These are phyloP conservation scores for Onychomys arenicola DNA, from an alignment of 2,797 vertebrate genomes.

Conservation along the genomic window DNA sequence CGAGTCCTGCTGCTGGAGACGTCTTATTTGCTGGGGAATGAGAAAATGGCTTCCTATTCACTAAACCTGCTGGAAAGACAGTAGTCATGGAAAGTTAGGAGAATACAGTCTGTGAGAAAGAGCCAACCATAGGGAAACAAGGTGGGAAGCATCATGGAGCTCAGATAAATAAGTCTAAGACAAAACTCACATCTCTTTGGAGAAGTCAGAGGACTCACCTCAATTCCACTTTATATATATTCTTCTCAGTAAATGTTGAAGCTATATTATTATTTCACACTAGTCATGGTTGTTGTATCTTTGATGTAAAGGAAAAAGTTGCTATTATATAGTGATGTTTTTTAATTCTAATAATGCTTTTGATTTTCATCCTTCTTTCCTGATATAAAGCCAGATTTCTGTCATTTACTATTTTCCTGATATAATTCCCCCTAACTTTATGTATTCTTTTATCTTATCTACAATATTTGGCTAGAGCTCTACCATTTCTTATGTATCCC, in stretches of 20 bases:
- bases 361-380: not conserved
- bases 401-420: not conserved
- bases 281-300: not conserved
- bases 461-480: not conserved
- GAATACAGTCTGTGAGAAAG: not conserved
- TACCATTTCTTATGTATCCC: not conserved
- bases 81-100: accelerated
- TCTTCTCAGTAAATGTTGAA: slow-evolving; percentile 13
- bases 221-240: not conserved
- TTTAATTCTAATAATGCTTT: slow-evolving; percentile 7
- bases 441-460: not conserved
- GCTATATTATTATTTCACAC: not conserved
- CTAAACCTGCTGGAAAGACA: not conserved
- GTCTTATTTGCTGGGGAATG: not conserved
- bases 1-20: not conserved
- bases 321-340: not conserved
- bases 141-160: too few relatives aligned
- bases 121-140: not conserved
- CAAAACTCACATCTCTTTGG: not conserved
- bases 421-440: not conserved
- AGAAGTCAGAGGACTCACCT: not conserved
- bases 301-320: slow-evolving; percentile 14
- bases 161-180: not conserved
- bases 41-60: not conserved
- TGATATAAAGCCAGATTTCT: not conserved